Evolutionary conservation across 2,888 invertebrate species (phyloP).

Genomic region (Acleris holmiana): DNA sequence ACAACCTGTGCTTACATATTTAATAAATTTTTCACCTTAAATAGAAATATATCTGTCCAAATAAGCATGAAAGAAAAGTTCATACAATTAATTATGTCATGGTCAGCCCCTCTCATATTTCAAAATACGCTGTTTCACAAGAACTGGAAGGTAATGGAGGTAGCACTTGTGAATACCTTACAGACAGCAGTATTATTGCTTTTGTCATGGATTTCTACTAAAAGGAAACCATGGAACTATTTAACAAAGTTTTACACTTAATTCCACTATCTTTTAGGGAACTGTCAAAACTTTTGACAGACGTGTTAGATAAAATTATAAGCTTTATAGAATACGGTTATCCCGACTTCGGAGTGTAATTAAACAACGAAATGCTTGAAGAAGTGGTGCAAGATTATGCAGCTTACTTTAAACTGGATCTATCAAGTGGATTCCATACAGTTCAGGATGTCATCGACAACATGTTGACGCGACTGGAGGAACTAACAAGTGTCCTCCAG

Average conservation of each 20-base stretch:
- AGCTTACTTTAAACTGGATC: constrained; percentile 81
- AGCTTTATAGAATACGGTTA: constrained; percentile 72
- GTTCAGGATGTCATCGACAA: constrained; percentile 87
- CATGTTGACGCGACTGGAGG: constrained; percentile 87
- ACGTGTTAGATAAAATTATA: constrained; percentile 64
- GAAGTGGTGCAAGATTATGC: constrained; percentile 82
- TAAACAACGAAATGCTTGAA: constrained; percentile 71
- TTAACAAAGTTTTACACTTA: constrained; percentile 61
- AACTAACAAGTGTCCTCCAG: constrained; percentile 85
- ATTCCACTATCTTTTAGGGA: constrained; percentile 63
- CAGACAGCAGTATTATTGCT: constrained; percentile 24
- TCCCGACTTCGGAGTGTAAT: constrained; percentile 70
- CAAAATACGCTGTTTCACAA: constrained; percentile 46
- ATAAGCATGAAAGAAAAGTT: constrained; percentile 4
- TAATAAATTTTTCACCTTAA: not conserved
- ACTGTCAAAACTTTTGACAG: constrained; percentile 68
- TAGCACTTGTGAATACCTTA: constrained; percentile 25
- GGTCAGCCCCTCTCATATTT: constrained; percentile 40
- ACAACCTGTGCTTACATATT: not conserved
- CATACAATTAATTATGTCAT: constrained; percentile 40
- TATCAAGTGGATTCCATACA: constrained; percentile 82
- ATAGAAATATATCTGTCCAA: not conserved
- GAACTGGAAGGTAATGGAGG: constrained; percentile 46
- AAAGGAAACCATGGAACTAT: constrained; percentile 61
- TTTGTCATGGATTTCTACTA: constrained; percentile 24